These are phyloP conservation scores for Pionites leucogaster DNA, from an alignment of 2,113 vertebrate genomes.

Conservation along the genomic window DNA sequence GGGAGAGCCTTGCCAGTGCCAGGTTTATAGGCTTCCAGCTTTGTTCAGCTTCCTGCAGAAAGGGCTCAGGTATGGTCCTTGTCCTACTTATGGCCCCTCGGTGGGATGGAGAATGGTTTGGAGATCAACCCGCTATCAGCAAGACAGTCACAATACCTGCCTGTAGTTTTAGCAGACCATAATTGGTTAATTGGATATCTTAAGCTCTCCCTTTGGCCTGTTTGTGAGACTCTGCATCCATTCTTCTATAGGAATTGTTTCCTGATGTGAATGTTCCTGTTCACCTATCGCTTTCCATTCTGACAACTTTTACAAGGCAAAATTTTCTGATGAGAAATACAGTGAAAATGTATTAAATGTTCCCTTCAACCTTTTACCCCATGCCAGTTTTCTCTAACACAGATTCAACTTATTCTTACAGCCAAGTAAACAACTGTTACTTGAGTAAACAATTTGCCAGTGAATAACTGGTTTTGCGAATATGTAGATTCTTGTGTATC, in stretches of 20 bases:
- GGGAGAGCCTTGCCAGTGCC: rapidly evolving
- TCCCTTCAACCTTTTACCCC: not conserved
- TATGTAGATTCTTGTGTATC: not conserved
- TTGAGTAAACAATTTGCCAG: not conserved
- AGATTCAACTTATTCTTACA: not conserved
- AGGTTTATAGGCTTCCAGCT: rapidly evolving
- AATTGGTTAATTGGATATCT: not conserved
- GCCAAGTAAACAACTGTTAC: not conserved
- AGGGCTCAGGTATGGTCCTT: not conserved
- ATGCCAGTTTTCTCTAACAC: not conserved
- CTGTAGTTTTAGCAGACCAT: not conserved
- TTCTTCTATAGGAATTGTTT: not conserved
- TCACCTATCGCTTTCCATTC: not conserved
- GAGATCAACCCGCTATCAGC: too few relatives aligned
- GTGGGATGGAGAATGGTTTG: not conserved
- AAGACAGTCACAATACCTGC: rapidly evolving
- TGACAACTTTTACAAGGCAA: not conserved
- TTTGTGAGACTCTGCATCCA: not conserved
- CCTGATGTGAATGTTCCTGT: not conserved
- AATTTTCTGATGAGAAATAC: not conserved
- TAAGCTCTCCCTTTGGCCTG: not conserved
- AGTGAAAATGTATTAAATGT: not conserved
- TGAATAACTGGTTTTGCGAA: not conserved
- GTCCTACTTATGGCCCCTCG: too few relatives aligned
- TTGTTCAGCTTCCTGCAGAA: not conserved